Base-by-base conservation (phyloP, 2,113 vertebrate species). In the Nanorana parkeri region DNA sequence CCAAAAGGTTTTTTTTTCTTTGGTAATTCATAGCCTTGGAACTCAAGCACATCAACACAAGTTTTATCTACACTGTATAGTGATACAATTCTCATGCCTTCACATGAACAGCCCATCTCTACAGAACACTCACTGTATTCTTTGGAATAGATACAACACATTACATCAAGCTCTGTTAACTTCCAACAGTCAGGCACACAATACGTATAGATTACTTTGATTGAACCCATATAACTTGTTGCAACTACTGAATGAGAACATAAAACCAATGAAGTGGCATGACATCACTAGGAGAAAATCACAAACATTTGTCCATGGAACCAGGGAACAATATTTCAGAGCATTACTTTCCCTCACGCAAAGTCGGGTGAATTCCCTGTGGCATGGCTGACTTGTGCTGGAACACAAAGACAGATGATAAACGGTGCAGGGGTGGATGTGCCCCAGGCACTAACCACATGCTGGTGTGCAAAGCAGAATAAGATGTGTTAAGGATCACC, bases 281-380 rank as follows among this genome's bases (percentile, higher is more conserved):
- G 79, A 73, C 79, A 73, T 56, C 79, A 81, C 56, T 64, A 26
- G 5, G 23, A 81, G 68, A 74, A 81, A 81, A 81, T 81, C 79
- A 81, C 69, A 74, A 81, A 54, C 79, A 81, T 81, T 73, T 74
- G 79, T 72, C 60, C 54, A 23, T 54, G 58, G 63, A 71, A 19
- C 21, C 21, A 24, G 24, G 68, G 24, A 81, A 72, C 24, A 51
- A 81, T 72, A 81, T 81, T 81, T 72, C 24, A 81, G 68, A 64
- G 78, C 36, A 72, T 63, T 72, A 54, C 23, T 72, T 64, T 63
- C 56, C 68, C 78, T 80, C 78, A 81, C 24, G 78, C 78, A 81
- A 71, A 72, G 67, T 72, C 58, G 58, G 64, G 23, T 21, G 58
- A 52, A 73, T 72, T 81, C 78, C 58, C 78, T 80, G 20, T 41